These are phyloP conservation scores for Catharus fuscescens DNA, from an alignment of 2,113 vertebrate species.

Conservation along the genomic window DNA sequence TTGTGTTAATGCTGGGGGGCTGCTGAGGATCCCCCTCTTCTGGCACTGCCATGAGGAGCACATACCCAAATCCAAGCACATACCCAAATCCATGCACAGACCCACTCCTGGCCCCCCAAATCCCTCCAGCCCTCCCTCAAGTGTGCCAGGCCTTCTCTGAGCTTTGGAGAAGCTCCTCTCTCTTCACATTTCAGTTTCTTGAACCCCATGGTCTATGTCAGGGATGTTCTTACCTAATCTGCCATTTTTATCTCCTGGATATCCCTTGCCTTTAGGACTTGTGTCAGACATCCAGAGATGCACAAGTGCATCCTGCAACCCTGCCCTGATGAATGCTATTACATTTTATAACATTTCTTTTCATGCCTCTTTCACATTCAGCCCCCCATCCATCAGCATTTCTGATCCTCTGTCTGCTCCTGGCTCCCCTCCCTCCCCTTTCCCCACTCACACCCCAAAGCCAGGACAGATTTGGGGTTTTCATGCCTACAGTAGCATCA, in stretches of 20 bases:
- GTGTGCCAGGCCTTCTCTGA: not conserved
- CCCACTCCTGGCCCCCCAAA: not conserved
- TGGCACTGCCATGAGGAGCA: not conserved
- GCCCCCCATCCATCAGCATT: not conserved
- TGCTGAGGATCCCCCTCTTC: not conserved
- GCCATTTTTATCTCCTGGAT: not conserved
- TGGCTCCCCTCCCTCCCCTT: not conserved
- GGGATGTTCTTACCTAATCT: not conserved
- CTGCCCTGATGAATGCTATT: rapidly evolving
- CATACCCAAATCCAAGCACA: no score
- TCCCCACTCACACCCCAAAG: rapidly evolving
- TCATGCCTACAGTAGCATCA: rapidly evolving
- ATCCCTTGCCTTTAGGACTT: not conserved
- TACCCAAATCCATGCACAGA: no score
- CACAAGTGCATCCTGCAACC: not conserved
- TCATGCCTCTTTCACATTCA: not conserved
- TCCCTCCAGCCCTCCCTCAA: rapidly evolving
- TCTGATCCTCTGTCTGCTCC: not conserved
- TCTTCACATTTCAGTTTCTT: not conserved
- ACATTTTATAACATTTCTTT: not conserved
- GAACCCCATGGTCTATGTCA: not conserved
- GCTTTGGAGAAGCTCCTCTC: not conserved
- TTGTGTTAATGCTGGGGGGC: not conserved
- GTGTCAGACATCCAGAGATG: not conserved
- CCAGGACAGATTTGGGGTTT: not conserved